A percentile compares a stretch with the other conserved stretches of the same genome.
These are phyloP conservation scores for Apamea sordens DNA, from an alignment of 2,888 invertebrate species.

Conservation along the genomic window DNA sequence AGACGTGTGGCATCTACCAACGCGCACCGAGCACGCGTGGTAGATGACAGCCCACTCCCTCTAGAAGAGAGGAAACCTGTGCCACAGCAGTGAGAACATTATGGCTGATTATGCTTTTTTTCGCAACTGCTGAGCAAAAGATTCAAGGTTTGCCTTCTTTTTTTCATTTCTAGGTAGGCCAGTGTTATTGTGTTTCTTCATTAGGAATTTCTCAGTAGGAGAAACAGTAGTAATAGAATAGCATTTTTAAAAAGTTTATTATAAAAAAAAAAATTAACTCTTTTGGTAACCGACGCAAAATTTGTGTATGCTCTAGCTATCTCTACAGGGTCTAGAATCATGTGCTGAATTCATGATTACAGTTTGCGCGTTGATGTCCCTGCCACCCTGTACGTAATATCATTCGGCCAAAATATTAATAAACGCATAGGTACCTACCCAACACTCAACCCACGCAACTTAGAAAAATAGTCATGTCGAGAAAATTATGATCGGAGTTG, in stretches of 20 bases:
- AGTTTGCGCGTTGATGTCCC: neutral
- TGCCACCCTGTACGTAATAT: neutral
- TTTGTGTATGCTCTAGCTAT: too few relatives aligned
- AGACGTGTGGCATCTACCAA: neutral
- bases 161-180: neutral
- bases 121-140: neutral
- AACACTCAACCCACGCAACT: conserved; percentile 49
- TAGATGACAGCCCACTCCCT: neutral
- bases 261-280: neutral
- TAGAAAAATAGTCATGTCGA: conserved; percentile 50
- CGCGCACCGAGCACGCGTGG: neutral
- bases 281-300: too few relatives aligned
- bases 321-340: neutral
- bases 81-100: neutral
- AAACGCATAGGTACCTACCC: neutral
- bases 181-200: neutral
- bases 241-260: too few relatives aligned
- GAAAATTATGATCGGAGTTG: conserved; percentile 66
- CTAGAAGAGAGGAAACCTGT: neutral
- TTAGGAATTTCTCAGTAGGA: neutral
- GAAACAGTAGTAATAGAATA: neutral
- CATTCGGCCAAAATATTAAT: neutral
- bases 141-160: neutral
- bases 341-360: neutral
- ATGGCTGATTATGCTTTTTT: neutral